Base-by-base conservation (phyloP, 2,888 invertebrate species). In the Trissolcus brochymenae region DNA sequence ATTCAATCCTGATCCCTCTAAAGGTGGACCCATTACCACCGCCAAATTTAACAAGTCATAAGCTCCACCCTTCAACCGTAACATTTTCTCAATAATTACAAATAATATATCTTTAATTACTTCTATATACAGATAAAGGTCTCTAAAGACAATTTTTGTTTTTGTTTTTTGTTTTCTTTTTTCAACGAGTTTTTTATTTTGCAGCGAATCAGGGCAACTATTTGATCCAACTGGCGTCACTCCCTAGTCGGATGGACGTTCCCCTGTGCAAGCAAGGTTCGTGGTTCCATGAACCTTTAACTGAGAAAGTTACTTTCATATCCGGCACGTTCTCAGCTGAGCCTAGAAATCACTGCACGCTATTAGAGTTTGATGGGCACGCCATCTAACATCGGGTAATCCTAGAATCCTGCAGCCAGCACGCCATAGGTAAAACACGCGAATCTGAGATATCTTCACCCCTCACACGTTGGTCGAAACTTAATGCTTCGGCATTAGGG, bases 271-370 rank as follows among this genome's bases (percentile, higher is more conserved):
- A 77, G 72, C 77, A 72, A 56, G 62, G 74, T 60, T 77, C 59
- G 76, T 68, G 71, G 62, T 68, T 79, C 73, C 62, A 65, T 74
- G 79, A 76, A 76, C 76, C 79, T 79, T 79, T 74, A 78, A 81
- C 82, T 76, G 79, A 81, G 81, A 82, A 84, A 86, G 82, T 84
- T 85, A 82, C 84, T 82, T 84, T 84, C 83, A 84, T 83, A 83
- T 83, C 85, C 82, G 85, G 83, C 79, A 80, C 71, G 82, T 82
- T 80, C 84, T 84, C 80, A 70, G 61, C 78, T 80, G 79, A 81
- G 79, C 78, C 74, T 81, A 75, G 81, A 76, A 85, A 85, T 85
- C 85, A 85, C 84, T 76, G 75, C 80, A 79, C 80, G 80, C 79
- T 54, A 80, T 75, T 75, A 68, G 41, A 70, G 79, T 50, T 75